Conservation (phyloP, 1,140 invertebrate genomes). For the Colletes gigas region DNA sequence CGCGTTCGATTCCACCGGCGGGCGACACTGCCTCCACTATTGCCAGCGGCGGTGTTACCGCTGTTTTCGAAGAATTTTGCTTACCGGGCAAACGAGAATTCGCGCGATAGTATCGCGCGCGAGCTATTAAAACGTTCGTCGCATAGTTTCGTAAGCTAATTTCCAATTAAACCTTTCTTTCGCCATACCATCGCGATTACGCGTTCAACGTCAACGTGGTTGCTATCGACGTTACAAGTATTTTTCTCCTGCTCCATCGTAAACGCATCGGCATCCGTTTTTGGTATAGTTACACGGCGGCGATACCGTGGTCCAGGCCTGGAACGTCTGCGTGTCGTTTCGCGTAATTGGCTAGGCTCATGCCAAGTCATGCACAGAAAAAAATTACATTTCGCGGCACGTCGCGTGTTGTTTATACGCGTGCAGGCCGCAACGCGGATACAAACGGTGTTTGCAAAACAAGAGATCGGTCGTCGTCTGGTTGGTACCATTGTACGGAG, state of each 20-base stretch:
- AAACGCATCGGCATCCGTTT: too few species aligned
- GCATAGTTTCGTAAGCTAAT: conserved; percentile 2
- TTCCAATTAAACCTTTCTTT: neutral
- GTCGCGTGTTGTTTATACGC: conserved; percentile 53
- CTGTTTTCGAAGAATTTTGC: conserved; percentile 37
- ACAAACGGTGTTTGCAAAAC: conserved; percentile 43
- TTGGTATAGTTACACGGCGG: neutral
- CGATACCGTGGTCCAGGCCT: neutral
- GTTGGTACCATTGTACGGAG: neutral
- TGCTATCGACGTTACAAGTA: too few species aligned
- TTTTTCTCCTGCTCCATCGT: neutral
- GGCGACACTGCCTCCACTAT: neutral
- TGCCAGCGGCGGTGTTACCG: neutral
- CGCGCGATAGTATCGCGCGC: conserved; percentile 22
- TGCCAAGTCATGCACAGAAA: conserved; percentile 56
- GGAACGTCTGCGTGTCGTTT: conserved; percentile 18
- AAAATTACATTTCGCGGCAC: conserved; percentile 58
- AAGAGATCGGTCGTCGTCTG: neutral
- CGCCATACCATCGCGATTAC: neutral
- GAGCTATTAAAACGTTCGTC: conserved; percentile 30
- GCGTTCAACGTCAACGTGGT: too few species aligned
- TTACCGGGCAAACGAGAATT: conserved; percentile 34
- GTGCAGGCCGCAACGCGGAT: conserved; percentile 14
- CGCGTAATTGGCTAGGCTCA: conserved; percentile 58
- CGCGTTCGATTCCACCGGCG: conserved; percentile 45